phyloP scores from a whole-genome alignment of 1,140 invertebrate species.

The Drosophila equinoxialis region DNA sequence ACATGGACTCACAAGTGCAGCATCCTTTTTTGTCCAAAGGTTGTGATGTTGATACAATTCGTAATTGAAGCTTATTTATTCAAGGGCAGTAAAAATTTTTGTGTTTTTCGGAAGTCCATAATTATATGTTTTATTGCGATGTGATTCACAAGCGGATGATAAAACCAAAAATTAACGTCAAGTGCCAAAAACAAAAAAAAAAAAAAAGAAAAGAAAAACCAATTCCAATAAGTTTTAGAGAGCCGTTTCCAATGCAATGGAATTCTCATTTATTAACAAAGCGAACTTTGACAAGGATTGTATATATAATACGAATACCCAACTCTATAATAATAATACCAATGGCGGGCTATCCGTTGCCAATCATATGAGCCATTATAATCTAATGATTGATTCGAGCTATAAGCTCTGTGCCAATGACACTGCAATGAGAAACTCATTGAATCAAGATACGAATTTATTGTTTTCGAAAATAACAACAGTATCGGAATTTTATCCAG shows the following conservation, averaged over 20 bases:
- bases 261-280: conserved; percentile 74
- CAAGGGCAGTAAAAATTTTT: conserved; percentile 70
- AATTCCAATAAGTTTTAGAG: conserved; percentile 16
- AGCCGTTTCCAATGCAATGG: conserved; percentile 52
- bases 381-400: conserved; percentile 65
- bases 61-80: conserved; percentile 75
- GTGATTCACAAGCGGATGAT: conserved; percentile 48
- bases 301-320: conserved; percentile 54
- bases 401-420: conserved; percentile 68
- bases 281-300: conserved; percentile 72
- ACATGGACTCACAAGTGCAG: conserved; percentile 44
- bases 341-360: conserved; percentile 52
- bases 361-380: conserved; percentile 70
- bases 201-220: neutral
- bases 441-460: conserved; percentile 69
- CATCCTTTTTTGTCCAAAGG: conserved; percentile 70
- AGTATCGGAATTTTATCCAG: conserved; percentile 68
- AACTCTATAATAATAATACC: conserved; percentile 53
- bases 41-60: conserved; percentile 56
- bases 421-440: conserved; percentile 56
- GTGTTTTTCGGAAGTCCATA: conserved; percentile 53
- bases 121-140: conserved; percentile 60
- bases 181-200: conserved; percentile 14
- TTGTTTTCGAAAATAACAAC: conserved; percentile 71
- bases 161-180: conserved; percentile 36